These are phyloP conservation scores for Apodemia mormo DNA, from an alignment of 2,888 invertebrate species.

Conservation along the genomic window DNA sequence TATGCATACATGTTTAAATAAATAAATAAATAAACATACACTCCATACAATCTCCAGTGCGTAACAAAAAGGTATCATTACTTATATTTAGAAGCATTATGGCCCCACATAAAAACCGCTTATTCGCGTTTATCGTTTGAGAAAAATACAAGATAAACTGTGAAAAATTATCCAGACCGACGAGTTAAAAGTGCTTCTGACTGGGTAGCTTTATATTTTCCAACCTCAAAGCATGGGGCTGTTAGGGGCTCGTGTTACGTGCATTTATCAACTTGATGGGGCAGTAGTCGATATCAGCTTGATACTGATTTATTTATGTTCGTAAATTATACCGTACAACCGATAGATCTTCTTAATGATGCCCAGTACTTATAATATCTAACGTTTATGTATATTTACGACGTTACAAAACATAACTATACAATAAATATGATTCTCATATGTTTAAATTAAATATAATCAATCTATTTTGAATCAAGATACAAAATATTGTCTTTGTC, in stretches of 20 bases:
- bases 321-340: slow-evolving; percentile 33
- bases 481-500: no score
- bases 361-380: slow-evolving; percentile 8
- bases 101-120: slow-evolving; percentile 26
- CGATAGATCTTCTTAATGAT: slow-evolving; percentile 9
- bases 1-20: no score
- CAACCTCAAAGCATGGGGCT: slow-evolving; percentile 43
- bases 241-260: slow-evolving; percentile 54
- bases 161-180: slow-evolving; percentile 68
- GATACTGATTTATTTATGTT: slow-evolving; percentile 65
- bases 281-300: slow-evolving; percentile 55
- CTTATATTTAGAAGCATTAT: slow-evolving; percentile 13
- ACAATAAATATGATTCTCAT: background rate
- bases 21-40: background rate
- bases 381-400: background rate
- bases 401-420: background rate
- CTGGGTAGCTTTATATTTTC: slow-evolving; percentile 39
- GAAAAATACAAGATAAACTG: slow-evolving; percentile 55
- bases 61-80: slow-evolving; percentile 21
- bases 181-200: slow-evolving; percentile 57
- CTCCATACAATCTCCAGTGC: background rate
- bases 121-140: slow-evolving; percentile 30
- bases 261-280: slow-evolving; percentile 72
- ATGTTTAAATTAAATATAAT: no score
- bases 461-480: no score